These are phyloP conservation scores for Onychomys leucogaster DNA, from an alignment of 2,797 vertebrate species.

Conservation along the genomic window DNA sequence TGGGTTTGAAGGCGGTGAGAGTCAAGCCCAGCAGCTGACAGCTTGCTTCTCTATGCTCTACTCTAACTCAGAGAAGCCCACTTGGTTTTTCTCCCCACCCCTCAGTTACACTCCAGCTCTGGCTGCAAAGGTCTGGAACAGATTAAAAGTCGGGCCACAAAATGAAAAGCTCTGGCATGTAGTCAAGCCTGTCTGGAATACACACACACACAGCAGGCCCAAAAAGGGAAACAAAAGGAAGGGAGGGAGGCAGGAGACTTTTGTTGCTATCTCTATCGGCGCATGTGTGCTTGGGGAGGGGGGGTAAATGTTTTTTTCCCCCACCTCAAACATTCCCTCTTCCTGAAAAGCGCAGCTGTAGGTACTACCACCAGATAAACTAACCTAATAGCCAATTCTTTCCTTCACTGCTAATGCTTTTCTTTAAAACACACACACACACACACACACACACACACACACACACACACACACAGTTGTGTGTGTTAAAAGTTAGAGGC, in stretches of 20 bases:
- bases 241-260: slow-evolving; percentile 83
- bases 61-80: slow-evolving; percentile 84
- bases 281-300: neutral
- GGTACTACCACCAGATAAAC: slow-evolving; percentile 64
- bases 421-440: no score
- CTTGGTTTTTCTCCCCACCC: slow-evolving; percentile 67
- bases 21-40: slow-evolving; percentile 84
- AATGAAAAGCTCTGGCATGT: slow-evolving; percentile 95
- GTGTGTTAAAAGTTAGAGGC: no score
- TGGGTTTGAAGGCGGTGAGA: slow-evolving; percentile 85
- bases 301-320: neutral
- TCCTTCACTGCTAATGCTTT: neutral
- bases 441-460: no score
- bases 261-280: slow-evolving; percentile 74
- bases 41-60: slow-evolving; percentile 87
- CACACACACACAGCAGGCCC: slow-evolving; percentile 92
- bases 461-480: no score
- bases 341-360: slow-evolving; percentile 67
- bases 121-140: slow-evolving; percentile 98
- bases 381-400: slow-evolving; percentile 45
- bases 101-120: slow-evolving; percentile 91
- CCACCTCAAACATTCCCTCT: neutral
- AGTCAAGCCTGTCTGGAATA: slow-evolving; percentile 95
- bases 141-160: slow-evolving; percentile 96
- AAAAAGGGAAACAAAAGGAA: slow-evolving; percentile 87